These are phyloP conservation scores for Apeltes quadracus DNA, from an alignment of 2,113 vertebrate genomes.

Conservation along the genomic window DNA sequence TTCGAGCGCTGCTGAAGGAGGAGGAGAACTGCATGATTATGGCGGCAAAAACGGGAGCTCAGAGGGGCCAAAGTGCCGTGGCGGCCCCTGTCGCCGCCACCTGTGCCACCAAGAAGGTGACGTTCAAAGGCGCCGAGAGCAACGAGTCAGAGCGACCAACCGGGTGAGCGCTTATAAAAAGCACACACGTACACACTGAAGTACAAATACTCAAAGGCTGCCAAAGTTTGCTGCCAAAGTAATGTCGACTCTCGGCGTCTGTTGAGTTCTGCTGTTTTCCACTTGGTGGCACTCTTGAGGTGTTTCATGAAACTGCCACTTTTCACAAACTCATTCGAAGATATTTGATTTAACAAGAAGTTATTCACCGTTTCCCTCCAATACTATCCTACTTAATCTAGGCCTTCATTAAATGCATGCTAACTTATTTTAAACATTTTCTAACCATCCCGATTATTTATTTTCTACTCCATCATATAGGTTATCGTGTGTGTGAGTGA, in stretches of 20 bases:
- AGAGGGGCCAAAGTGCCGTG: conserved; percentile 64
- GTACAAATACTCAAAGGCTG: not conserved
- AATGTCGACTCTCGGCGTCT: not conserved
- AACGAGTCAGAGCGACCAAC: conserved; percentile 75
- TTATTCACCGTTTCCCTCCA: not conserved
- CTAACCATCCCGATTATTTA: not conserved
- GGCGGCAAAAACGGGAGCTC: conserved; percentile 63
- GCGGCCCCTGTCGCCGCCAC: conserved; percentile 58
- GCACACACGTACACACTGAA: not conserved
- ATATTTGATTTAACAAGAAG: too few species aligned
- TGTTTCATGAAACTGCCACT: conserved; percentile 8
- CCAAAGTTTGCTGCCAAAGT: not conserved
- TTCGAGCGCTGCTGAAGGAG: conserved; percentile 87
- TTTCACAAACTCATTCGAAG: conserved; percentile 1
- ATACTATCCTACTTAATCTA: not conserved
- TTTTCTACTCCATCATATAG: too few species aligned
- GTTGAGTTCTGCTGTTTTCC: conserved; percentile 45
- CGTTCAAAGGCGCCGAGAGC: conserved; percentile 81
- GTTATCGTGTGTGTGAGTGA: too few species aligned
- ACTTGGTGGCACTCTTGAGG: conserved; percentile 70
- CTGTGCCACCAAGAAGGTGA: conserved; percentile 79
- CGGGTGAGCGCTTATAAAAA: conserved; percentile 66
- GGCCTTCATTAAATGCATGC: not conserved
- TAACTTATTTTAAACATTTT: not conserved
- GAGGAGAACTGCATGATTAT: conserved; percentile 81